phyloP scores from a whole-genome alignment of 2,113 vertebrate species.

The Gavialis gangeticus region DNA sequence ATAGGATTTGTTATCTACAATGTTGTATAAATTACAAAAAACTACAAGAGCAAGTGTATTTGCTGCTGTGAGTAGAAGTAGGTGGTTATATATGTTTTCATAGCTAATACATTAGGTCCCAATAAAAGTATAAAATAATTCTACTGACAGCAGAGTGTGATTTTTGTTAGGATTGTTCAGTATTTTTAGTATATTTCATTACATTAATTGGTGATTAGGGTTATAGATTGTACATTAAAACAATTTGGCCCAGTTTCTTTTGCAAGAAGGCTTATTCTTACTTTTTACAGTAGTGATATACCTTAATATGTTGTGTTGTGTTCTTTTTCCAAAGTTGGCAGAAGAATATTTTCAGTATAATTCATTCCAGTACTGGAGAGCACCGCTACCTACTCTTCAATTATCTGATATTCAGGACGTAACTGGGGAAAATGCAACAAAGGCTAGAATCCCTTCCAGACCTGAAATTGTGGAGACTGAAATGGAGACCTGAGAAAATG shows the following conservation, averaged over 20 bases:
- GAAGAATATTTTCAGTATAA: slow-evolving; percentile 88
- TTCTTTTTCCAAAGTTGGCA: slow-evolving; percentile 69
- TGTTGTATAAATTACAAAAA: background rate
- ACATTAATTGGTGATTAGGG: background rate
- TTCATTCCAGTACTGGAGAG: slow-evolving; percentile 93
- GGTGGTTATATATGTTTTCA: background rate
- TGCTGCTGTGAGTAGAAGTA: background rate
- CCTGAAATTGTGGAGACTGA: slow-evolving; percentile 75
- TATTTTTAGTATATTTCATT: background rate
- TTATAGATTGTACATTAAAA: background rate
- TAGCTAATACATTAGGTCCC: background rate
- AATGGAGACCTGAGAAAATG: slow-evolving; percentile 89
- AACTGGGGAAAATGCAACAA: slow-evolving; percentile 22
- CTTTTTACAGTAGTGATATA: background rate
- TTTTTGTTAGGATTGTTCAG: background rate
- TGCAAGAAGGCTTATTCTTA: background rate
- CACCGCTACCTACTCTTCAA: slow-evolving; percentile 87
- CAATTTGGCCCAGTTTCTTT: background rate
- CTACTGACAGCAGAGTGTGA: background rate
- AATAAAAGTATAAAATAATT: background rate
- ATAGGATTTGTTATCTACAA: background rate
- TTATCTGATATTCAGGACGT: slow-evolving; percentile 84
- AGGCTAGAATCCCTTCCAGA: slow-evolving; percentile 40
- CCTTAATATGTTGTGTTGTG: slow-evolving; percentile 1
- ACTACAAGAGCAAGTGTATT: background rate